phyloP scores from a whole-genome alignment of 1,140 invertebrate genomes.

The Harpegnathos saltator region DNA sequence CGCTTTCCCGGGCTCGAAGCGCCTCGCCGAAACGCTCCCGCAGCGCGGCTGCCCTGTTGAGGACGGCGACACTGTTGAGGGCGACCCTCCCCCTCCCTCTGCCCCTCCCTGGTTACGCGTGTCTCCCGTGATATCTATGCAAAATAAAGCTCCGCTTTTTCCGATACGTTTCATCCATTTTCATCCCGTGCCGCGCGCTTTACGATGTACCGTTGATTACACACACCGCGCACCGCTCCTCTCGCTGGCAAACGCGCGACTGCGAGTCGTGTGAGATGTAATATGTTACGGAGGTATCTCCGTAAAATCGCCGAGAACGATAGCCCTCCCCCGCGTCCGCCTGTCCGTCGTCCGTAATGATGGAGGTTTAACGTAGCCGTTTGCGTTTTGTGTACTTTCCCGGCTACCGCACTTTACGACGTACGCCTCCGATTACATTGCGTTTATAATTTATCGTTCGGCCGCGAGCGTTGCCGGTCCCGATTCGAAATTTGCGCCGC shows the following conservation, averaged over 20 bases:
- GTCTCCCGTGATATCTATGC: slow-evolving; percentile 37
- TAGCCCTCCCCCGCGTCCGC: not conserved
- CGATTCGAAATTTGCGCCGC: no score
- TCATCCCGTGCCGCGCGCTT: slow-evolving; percentile 27
- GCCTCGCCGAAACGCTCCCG: not conserved
- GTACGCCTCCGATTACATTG: no score
- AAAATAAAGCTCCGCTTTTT: slow-evolving; percentile 39
- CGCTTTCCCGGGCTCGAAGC: not conserved
- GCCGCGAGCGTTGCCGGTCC: no score
- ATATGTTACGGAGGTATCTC: slow-evolving; percentile 14
- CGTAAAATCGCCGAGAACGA: slow-evolving; percentile 32
- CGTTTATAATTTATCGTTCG: no score
- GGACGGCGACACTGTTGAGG: no score
- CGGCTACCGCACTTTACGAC: no score
- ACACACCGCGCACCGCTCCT: slow-evolving; percentile 28
- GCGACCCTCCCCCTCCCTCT: not conserved
- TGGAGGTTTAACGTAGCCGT: not conserved
- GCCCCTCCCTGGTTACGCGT: not conserved
- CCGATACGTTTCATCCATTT: slow-evolving; percentile 50
- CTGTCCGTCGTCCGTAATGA: not conserved
- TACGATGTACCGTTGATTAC: slow-evolving; percentile 47
- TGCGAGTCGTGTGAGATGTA: slow-evolving; percentile 10
- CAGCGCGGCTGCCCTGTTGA: no score
- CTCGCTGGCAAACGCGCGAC: slow-evolving; percentile 37
- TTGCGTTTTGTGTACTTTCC: not conserved